These are phyloP conservation scores for Philotrypesis tridentata DNA, from an alignment of 1,140 invertebrate species.

Conservation along the genomic window DNA sequence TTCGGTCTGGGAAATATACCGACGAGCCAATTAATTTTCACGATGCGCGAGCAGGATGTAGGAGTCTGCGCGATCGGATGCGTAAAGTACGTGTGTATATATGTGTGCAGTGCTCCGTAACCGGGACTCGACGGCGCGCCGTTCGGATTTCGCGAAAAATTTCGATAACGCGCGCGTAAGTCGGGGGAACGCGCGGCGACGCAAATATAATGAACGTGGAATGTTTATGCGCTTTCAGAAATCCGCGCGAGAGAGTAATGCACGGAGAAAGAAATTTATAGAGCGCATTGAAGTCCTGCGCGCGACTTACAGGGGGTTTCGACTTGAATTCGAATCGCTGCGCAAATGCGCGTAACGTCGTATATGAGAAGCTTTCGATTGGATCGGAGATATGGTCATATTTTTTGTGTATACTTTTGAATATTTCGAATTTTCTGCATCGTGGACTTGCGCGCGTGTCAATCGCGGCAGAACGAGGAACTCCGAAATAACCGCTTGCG, in stretches of 20 bases:
- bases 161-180: background rate
- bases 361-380: too few species aligned
- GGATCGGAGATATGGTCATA: too few species aligned
- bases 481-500: too few species aligned
- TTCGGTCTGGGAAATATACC: background rate
- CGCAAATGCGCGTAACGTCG: too few species aligned
- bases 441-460: too few species aligned
- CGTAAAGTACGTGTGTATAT: too few species aligned
- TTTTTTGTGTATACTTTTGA: too few species aligned
- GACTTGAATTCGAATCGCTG: background rate
- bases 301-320: background rate
- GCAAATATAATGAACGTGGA: background rate
- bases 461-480: too few species aligned
- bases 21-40: background rate
- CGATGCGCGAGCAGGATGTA: too few species aligned
- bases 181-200: background rate
- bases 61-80: too few species aligned
- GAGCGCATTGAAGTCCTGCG: conserved; percentile 6
- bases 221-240: conserved; percentile 1
- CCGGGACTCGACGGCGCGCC: too few species aligned
- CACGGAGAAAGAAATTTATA: conserved; percentile 21
- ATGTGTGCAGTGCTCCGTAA: background rate
- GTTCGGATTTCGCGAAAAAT: background rate
- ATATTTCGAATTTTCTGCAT: too few species aligned
- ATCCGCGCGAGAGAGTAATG: background rate